Percentiles rank a stretch among this genome's conserved stretches.
Conservation (phyloP, 1,140 invertebrate genomes). For the Periplaneta americana region DNA sequence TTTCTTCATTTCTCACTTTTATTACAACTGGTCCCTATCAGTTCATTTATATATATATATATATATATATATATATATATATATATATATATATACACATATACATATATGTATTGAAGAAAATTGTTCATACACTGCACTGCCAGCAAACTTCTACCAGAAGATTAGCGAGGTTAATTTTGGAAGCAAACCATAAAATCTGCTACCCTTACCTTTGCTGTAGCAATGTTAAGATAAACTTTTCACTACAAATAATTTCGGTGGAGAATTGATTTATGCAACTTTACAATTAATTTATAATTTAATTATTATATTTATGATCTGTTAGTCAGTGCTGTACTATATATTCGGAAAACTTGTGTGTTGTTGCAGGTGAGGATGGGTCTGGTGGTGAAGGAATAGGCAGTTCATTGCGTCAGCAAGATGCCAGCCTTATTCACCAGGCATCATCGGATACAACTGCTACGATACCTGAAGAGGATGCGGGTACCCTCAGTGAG, state of each 20-base stretch:
- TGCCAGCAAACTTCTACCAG: too few species aligned
- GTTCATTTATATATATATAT: too few species aligned
- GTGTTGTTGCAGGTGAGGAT: constrained; percentile 16
- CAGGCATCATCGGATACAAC: constrained; percentile 18
- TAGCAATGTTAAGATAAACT: background rate
- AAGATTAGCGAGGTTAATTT: too few species aligned
- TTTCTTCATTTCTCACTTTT: too few species aligned
- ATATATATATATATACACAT: too few species aligned
- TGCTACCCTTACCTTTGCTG: too few species aligned
- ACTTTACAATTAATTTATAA: background rate
- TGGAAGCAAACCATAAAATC: too few species aligned
- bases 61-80: too few species aligned
- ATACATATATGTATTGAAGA: too few species aligned
- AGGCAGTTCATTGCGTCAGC: constrained; percentile 13
- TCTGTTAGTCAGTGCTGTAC: background rate
- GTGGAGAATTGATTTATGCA: background rate
- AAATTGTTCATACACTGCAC: too few species aligned
- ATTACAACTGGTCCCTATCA: too few species aligned
- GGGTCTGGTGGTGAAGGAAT: constrained; percentile 2
- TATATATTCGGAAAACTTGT: background rate
- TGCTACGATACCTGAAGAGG: constrained; percentile 27
- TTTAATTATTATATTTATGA: background rate
- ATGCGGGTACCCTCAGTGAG: constrained; percentile 18
- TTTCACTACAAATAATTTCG: background rate
- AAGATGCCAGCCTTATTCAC: constrained; percentile 16